Evolutionary conservation across 2,797 vertebrate genomes (phyloP), one percentile per base, ranked within the genome.

Genomic region (Numenius phaeopus): DNA sequence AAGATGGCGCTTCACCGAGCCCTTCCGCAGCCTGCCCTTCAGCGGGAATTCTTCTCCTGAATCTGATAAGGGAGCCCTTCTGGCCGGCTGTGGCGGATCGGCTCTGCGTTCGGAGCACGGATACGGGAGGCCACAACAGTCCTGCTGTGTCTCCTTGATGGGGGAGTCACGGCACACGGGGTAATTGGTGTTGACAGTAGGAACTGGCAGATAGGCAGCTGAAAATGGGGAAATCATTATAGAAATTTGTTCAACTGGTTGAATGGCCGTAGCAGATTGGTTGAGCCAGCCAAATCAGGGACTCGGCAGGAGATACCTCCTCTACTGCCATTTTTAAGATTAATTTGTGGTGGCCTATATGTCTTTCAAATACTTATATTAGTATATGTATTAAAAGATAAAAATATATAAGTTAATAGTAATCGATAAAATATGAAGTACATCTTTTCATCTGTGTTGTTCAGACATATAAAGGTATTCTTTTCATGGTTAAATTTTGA

Each of bases 151-250:
- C 92, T 96, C 85, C 6, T 7, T 91, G 90, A 87, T 93, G 81
- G 89, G 81, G 62, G 79, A 77, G 65, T 69, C 91, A 84, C 87
- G 93, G 95, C 89, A 42, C 67, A 30, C 90, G 77, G 81, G 54
- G 78, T 83, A 67, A 95, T 94, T 87, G 9, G 7, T 96, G 90
- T 85, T 95, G 92, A 93, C 96, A 97, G 83, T 82, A 87, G 96
- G 90, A 94, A 97, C 92, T 96, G 94, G 94, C 75, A 97, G 94
- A 96, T 93, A 85, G 92, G 86, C 95, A 88, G 87, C 72, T 82
- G 72, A 57, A 97, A 96, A 94, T 76, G 92, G 91, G 82, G 71
- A 96, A 96, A 92, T 95, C 87, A 90, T 97, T 95, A 94, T 30
- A 96, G 95, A 92, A 94, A 93, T 97, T 62, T 93, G 30, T 96